Conservation (phyloP, 2,113 vertebrate genomes). For the Nibea albiflora region DNA sequence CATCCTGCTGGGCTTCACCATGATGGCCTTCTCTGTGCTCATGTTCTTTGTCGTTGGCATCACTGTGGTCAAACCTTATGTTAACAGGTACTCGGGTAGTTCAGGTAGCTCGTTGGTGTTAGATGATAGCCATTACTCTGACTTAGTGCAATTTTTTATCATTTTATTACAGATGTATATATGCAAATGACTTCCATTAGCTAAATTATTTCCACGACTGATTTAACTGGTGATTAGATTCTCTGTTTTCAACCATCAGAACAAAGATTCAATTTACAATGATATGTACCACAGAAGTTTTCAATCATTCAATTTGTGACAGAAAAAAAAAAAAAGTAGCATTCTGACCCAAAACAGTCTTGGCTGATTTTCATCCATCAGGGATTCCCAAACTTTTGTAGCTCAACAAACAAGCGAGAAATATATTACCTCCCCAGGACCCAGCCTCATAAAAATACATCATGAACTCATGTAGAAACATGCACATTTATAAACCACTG, state of each 20-base stretch:
- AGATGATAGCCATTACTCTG: neutral
- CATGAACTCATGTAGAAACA: too few relatives aligned
- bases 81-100: slow-evolving; percentile 81
- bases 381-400: too few relatives aligned
- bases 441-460: too few relatives aligned
- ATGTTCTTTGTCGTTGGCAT: slow-evolving; percentile 89
- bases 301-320: neutral
- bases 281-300: too few relatives aligned
- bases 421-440: too few relatives aligned
- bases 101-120: neutral
- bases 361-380: too few relatives aligned
- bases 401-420: too few relatives aligned
- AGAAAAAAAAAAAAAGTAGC: too few relatives aligned
- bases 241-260: neutral
- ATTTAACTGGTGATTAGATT: neutral
- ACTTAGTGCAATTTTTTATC: neutral
- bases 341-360: too few relatives aligned
- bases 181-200: neutral
- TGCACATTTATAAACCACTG: too few relatives aligned
- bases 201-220: neutral
- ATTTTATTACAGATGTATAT: neutral
- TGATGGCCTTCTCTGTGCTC: slow-evolving; percentile 88
- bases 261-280: neutral
- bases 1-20: slow-evolving; percentile 84
- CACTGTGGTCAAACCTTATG: slow-evolving; percentile 83